Conservation (phyloP, 2,797 vertebrate species). For the Oryzias sinensis region DNA sequence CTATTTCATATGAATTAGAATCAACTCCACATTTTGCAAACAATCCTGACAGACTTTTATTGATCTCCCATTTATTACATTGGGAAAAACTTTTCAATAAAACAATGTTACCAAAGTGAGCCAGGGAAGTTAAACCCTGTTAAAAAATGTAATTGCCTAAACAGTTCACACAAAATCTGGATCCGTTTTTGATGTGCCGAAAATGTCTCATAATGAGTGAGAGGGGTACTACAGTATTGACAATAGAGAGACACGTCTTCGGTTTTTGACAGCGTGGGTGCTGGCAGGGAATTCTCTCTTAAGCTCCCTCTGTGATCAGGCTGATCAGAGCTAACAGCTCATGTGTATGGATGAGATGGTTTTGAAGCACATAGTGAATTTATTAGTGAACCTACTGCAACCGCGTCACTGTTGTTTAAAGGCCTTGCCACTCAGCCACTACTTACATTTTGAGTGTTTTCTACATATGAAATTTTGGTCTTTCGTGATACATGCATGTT, state of each 20-base stretch:
- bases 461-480: too few species aligned
- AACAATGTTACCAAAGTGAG: not conserved
- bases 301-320: constrained; percentile 45
- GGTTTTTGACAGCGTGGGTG: constrained; percentile 39
- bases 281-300: constrained; percentile 44
- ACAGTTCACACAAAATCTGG: constrained; percentile 12
- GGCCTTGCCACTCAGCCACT: too few species aligned
- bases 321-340: constrained; percentile 45
- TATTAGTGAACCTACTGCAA: constrained; percentile 32
- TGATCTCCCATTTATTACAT: too few species aligned
- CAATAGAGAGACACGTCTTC: constrained; percentile 32
- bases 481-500: too few species aligned
- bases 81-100: not conserved
- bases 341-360: constrained; percentile 49
- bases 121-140: not conserved
- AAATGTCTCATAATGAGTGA: constrained; percentile 26
- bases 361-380: constrained; percentile 26
- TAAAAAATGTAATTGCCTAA: constrained; percentile 1
- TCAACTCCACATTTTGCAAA: too few species aligned
- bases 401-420: constrained; percentile 10
- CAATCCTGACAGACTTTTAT: too few species aligned
- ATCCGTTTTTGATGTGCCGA: constrained; percentile 15
- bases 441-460: too few species aligned
- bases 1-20: too few species aligned
- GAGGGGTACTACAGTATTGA: constrained; percentile 29